Evolutionary conservation across 1,140 invertebrate genomes (phyloP), one percentile per base, ranked within the genome.

Genomic region (Vollenhovia emeryi): DNA sequence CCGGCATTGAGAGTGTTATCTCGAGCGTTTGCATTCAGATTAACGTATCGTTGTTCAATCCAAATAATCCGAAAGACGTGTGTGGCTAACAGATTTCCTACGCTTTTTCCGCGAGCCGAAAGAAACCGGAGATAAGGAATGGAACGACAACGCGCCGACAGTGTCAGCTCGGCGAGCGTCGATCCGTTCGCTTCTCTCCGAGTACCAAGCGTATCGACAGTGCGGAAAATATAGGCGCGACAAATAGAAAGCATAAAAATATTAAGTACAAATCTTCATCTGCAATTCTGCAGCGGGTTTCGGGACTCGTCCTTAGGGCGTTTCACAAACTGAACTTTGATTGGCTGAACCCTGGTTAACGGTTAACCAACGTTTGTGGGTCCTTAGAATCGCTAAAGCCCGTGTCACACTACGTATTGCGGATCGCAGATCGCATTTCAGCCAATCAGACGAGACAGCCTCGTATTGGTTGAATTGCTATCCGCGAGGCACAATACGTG

Each of bases 21-120:
- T 24, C 13, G 30, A n/a, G 50, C 9, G 60, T 79, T 68, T 76
- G 76, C 76, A 27, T 40, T 79, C 33, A 68, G 75, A 79, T 79
- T 68, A 79, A 48, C 43, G 75, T 79, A 79, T 79, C 62, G 45
- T 9, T 40, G 30, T 52, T 69, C 40, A 79, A 79, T 79, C 21
- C 45, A 50, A 48, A 50, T 24, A 24, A n/a, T 21, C 13, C 55
- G 11, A 78, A 21, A n/a, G n/a, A 78, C 27, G 4, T 50, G 43
- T 48, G 43, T 52, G 62, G 11, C n/a, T n/a, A 69, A 79, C 21
- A 52, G 43, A 69, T 52, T 66, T 50, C 33, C 7, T 33, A 9
- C 27, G 11, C 3, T 18, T 33, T 50, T 36, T 8, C n/a, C 60
- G 13, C 8, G 15, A 64, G 30, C 33, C 50, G 18, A 57, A 24